These are phyloP conservation scores for Turritopsis dohrnii DNA, from an alignment of 30 jellyfish, hydroid and myxozoan genomes.

Conservation along the genomic window DNA sequence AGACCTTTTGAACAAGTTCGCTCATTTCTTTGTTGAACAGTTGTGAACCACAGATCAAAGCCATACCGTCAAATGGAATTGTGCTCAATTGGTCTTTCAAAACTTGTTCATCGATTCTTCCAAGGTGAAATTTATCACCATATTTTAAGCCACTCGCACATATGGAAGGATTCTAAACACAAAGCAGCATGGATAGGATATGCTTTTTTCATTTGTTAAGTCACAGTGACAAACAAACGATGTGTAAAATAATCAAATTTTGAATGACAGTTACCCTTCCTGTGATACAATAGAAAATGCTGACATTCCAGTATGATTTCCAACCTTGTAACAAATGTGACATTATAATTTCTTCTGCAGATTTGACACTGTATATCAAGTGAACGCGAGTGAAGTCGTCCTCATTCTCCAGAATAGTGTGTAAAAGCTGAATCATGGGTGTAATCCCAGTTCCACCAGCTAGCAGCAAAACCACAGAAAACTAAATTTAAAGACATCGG, in stretches of 20 bases:
- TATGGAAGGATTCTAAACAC: not conserved
- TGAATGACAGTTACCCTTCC: slow-evolving; percentile 30
- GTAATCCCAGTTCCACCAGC: slow-evolving; percentile 97
- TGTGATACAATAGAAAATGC: slow-evolving; percentile 44
- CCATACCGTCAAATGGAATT: not conserved
- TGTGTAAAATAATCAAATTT: too few species aligned
- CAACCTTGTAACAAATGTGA: slow-evolving; percentile 46
- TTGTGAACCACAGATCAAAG: not conserved
- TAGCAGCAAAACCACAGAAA: slow-evolving; percentile 27
- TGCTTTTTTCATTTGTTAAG: too few species aligned
- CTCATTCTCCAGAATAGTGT: slow-evolving; percentile 41
- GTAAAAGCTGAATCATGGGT: slow-evolving; percentile 61
- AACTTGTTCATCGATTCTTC: not conserved
- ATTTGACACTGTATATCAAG: slow-evolving; percentile 47
- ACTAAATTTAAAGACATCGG: not conserved
- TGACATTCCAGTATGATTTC: slow-evolving; percentile 55
- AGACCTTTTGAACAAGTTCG: not conserved
- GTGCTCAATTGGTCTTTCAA: not conserved
- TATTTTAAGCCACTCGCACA: not conserved
- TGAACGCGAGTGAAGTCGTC: slow-evolving; percentile 48
- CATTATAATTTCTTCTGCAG: slow-evolving; percentile 46
- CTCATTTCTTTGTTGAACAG: not conserved
- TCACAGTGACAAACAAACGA: too few species aligned
- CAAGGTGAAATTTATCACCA: not conserved
- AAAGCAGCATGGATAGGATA: not conserved